Conservation (phyloP, 2,888 invertebrate genomes). For the Beris chalybata region DNA sequence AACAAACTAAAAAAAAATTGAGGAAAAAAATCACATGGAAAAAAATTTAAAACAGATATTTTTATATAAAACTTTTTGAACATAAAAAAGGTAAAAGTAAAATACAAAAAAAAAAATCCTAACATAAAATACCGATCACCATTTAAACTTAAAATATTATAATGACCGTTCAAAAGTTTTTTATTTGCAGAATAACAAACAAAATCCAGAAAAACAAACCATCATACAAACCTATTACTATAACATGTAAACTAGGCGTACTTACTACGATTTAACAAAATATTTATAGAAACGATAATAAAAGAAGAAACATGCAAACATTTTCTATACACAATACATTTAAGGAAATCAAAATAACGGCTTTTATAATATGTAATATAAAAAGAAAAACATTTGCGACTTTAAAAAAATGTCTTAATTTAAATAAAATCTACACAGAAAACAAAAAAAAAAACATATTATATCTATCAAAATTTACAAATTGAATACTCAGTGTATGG, state of each 20-base stretch:
- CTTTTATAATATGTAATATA: too few relatives aligned
- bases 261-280: slow-evolving; percentile 28
- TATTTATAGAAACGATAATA: slow-evolving; percentile 29
- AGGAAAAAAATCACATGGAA: slow-evolving; percentile 27
- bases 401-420: too few relatives aligned
- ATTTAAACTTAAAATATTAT: slow-evolving; percentile 35
- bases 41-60: slow-evolving; percentile 26
- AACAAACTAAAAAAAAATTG: slow-evolving; percentile 32
- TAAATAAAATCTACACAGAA: too few relatives aligned
- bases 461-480: too few relatives aligned
- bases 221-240: slow-evolving; percentile 17
- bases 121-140: slow-evolving; percentile 29
- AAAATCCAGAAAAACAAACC: neutral
- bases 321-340: slow-evolving; percentile 2
- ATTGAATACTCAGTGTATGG: too few relatives aligned
- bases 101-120: slow-evolving; percentile 33
- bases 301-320: slow-evolving; percentile 22
- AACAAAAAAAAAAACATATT: too few relatives aligned
- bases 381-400: too few relatives aligned
- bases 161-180: slow-evolving; percentile 39
- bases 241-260: slow-evolving; percentile 17
- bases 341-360: too few relatives aligned
- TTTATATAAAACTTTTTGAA: slow-evolving; percentile 39
- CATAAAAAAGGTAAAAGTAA: slow-evolving; percentile 24
- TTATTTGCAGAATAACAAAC: slow-evolving; percentile 24